A percentile compares a stretch with the other conserved stretches of the same genome.
Conservation (phyloP, 2,888 invertebrate species). For the Heterodera filipjevi region DNA sequence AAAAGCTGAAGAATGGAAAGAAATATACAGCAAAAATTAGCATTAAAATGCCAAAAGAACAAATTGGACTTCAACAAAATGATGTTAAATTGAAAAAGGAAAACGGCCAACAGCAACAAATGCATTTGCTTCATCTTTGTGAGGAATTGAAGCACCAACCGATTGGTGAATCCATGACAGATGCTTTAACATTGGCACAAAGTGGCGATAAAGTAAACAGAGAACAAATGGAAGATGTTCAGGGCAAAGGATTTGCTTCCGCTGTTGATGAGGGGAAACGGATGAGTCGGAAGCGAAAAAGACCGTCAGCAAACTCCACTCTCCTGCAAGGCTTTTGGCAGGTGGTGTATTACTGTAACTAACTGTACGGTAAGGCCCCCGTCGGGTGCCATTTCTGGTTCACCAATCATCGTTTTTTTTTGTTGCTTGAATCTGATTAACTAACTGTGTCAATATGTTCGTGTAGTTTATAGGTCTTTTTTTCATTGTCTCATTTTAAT, state of each 20-base stretch:
- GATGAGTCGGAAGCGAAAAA: not conserved
- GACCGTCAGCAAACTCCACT: not conserved
- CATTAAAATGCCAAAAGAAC: not conserved
- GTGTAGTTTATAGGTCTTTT: not conserved
- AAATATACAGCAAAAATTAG: not conserved
- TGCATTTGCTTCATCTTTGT: not conserved
- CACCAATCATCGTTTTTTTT: no score
- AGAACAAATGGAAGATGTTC: no score
- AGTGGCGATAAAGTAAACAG: no score
- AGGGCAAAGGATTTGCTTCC: not conserved
- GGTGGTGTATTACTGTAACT: no score
- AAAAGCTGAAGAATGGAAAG: not conserved
- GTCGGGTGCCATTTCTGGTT: no score
- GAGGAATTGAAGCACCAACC: no score
- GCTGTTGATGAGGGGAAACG: not conserved
- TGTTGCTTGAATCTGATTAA: not conserved
- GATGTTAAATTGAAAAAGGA: not conserved
- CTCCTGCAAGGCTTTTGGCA: not conserved
- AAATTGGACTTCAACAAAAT: not conserved
- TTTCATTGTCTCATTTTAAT: no score
- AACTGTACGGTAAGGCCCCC: no score
- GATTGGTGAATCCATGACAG: no score
- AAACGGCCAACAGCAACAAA: not conserved
- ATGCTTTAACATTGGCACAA: no score
- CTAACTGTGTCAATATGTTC: not conserved